Evolutionary conservation across 2,888 invertebrate genomes (phyloP), one percentile per base, ranked within the genome.

Genomic region (Tachystola acroxantha): DNA sequence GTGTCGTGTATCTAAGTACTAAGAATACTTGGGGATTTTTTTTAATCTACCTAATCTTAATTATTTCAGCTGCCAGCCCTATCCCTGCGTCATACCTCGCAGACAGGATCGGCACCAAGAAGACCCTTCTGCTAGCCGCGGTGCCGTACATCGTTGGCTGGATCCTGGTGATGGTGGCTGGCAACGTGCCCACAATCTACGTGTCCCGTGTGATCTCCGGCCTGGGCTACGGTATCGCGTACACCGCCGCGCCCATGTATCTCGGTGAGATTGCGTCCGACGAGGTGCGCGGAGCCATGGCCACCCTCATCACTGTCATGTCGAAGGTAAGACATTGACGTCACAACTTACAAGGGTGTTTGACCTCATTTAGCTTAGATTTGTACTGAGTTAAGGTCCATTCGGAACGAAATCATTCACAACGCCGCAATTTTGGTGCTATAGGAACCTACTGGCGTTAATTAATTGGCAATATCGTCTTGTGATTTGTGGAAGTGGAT

Each of bases 61-160:
- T 10, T 11, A 41, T 82, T 81, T 37, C 90, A 54, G 89, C 91
- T 27, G 81, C 88, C 20, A 91, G 91, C 29, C 91, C 90, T 3
- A 74, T 91, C n/a, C 71, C 90, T 2, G 90, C 90, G 0, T 89
- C 91, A 0, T 85, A 90, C 51, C 68, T 91, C 31, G 90, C 91
- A 24, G 91, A 92, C 70, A 78, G 86, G 41, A 81, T 91, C 39
- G 93, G 93, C 10, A 85, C 92, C 3, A 92, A 92, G 65, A 84
- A 76, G 47, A 90, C 91, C 0, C 80, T 92, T 0, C 72, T 92
- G 7, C 64, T 89, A 9, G 88, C 90, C 0, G 80, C 90, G 0
- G 61, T 91, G 1, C 91, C 92, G 0, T 88, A 91, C 53, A 88
- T 90, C 46, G 53, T 89, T 9, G 89, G 91, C 26, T 92, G 92